Conservation (phyloP, 1,140 invertebrate species). For the Ceratosolen solmsi region DNA sequence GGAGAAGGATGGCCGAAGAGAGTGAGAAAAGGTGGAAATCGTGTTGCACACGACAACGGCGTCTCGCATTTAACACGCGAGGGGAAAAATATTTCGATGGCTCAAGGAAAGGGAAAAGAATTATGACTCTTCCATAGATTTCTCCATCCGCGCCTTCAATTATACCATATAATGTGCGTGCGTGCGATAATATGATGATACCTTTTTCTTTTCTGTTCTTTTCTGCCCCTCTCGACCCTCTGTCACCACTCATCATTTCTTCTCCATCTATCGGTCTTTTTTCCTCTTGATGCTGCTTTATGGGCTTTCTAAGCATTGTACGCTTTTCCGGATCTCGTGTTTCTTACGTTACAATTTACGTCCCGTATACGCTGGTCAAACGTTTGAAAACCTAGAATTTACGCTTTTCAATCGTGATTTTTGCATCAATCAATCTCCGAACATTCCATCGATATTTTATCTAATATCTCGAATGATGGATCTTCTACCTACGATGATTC, state of each 20-base stretch:
- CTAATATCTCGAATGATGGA: neutral
- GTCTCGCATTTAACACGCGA: slow-evolving; percentile 17
- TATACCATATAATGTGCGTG: neutral
- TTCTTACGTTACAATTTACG: slow-evolving; percentile 28
- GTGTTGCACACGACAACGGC: slow-evolving; percentile 14
- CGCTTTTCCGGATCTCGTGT: slow-evolving; percentile 46
- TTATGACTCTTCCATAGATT: neutral
- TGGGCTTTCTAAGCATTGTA: slow-evolving; percentile 43
- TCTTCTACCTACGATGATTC: neutral
- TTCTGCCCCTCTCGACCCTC: neutral
- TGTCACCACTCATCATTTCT: neutral
- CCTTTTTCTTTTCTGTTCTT: slow-evolving; percentile 25
- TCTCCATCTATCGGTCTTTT: neutral
- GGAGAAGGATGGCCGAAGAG: slow-evolving; percentile 2
- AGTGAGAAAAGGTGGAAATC: slow-evolving; percentile 8
- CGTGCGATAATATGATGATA: neutral
- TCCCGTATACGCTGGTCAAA: slow-evolving; percentile 16
- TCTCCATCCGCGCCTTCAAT: neutral
- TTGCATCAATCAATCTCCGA: neutral
- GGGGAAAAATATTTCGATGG: neutral
- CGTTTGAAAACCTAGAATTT: slow-evolving; percentile 14
- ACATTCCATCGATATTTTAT: neutral
- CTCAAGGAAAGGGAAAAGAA: neutral
- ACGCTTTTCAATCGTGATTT: neutral
- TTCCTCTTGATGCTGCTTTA: slow-evolving; percentile 34